Conservation (phyloP, 2,797 vertebrate species). For the Myotis vivesi region DNA sequence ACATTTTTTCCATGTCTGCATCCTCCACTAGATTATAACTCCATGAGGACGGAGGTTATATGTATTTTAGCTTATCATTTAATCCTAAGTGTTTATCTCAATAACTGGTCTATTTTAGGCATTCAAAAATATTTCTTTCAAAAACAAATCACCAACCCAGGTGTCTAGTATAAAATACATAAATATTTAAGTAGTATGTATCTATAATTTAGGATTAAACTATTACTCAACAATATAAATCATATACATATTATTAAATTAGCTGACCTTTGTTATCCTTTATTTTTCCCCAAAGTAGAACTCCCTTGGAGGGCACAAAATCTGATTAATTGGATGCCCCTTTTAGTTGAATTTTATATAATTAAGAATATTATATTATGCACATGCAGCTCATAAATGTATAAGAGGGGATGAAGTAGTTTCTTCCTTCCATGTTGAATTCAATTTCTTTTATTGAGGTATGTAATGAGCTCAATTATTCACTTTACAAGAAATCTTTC, state of each 20-base stretch:
- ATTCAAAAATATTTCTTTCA: not conserved
- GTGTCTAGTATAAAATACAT: not conserved
- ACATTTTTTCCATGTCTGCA: not conserved
- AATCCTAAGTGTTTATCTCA: not conserved
- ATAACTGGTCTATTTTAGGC: not conserved
- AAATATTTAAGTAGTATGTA: not conserved
- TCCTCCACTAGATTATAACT: not conserved
- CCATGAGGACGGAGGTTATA: not conserved
- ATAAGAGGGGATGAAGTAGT: not conserved
- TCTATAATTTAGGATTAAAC: not conserved
- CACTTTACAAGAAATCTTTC: not conserved
- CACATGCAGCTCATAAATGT: not conserved
- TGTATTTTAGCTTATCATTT: not conserved
- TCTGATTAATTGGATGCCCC: not conserved
- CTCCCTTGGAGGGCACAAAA: not conserved
- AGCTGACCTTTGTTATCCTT: not conserved
- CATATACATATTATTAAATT: not conserved
- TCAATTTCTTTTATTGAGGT: not conserved
- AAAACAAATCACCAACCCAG: not conserved
- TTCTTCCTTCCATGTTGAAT: not conserved
- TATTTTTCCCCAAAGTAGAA: not conserved
- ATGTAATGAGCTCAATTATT: not conserved
- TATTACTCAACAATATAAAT: not conserved
- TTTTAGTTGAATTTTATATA: constrained; percentile 33
- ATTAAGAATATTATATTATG: not conserved